Percentiles rank a stretch among this genome's conserved stretches.
Evolutionary conservation across 2,797 vertebrate species (phyloP).

Genomic region (Diceros bicornis): DNA sequence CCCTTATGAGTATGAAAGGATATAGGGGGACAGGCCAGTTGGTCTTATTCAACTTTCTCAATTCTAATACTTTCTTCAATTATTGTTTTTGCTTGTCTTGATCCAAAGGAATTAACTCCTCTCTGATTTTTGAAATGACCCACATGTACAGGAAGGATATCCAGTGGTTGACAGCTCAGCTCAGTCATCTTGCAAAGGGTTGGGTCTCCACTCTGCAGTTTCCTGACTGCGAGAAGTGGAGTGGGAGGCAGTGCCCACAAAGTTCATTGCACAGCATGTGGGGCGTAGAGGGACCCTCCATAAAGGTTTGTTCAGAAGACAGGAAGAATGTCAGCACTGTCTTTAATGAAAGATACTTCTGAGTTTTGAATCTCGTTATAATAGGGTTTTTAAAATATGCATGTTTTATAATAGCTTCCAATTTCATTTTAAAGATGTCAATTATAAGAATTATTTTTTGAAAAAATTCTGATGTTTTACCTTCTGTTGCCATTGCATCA

Average conservation of each 20-base stretch:
- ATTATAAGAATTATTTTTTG: neutral
- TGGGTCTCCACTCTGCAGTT: rapidly evolving
- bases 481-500: neutral
- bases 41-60: neutral
- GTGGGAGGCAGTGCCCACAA: rapidly evolving
- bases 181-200: neutral
- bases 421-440: neutral
- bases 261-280: rapidly evolving
- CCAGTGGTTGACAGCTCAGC: rapidly evolving
- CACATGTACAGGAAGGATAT: rapidly evolving
- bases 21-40: neutral
- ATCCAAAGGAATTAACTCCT: neutral
- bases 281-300: rapidly evolving
- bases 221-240: rapidly evolving
- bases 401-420: constrained; percentile 4
- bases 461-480: neutral
- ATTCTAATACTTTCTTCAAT: neutral
- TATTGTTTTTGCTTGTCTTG: neutral
- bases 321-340: neutral
- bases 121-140: neutral
- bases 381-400: neutral
- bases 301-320: rapidly evolving
- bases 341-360: neutral
- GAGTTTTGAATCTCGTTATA: neutral
- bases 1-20: rapidly evolving